Base-by-base conservation (phyloP, 2,888 invertebrate genomes). In the Dryadula phaetusa region DNA sequence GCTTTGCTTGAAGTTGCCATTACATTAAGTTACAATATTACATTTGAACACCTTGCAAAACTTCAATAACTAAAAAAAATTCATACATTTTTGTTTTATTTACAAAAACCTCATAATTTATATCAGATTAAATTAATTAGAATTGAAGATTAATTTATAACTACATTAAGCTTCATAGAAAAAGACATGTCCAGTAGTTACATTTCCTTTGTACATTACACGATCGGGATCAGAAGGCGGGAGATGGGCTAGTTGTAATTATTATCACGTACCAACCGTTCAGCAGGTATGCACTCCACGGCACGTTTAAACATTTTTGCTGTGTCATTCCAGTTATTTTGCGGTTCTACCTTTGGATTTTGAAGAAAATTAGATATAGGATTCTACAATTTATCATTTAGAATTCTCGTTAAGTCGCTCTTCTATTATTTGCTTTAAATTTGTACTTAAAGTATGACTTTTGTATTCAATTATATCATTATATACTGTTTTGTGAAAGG, bases 211-310 rank as follows among this genome's bases (percentile, higher is more conserved):
- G 20, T 22, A 56, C 34, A 52, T 52, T 32, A 22, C 22, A 37
- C n/a, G 22, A 37, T 56, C 20, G 22, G 20, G 54, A 37, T 56
- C 54, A 20, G 37, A 56, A 56, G 28, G 60, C 60, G 12, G 44
- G 28, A 60, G 44, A n/a, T 3, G 18, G 42, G 56, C 22, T 64
- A 44, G 46, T 64, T 64, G 22, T 56, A 64, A 64, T 64, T 64
- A 56, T 56, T 34, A 18, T 58, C 64, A 64, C 64, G 64, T 64
- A 40, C 34, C 46, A 16, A 7, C 54, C 34, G 44, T 37, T 56
- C 54, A 46, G 22, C 64, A 64, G 64, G 64, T 64, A 64, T 64
- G 64, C 64, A 64, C 64, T 56, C 56, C 56, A 64, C 64, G 56
- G 54, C 34, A 64, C 52, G 22, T 20, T 56, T 56, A 46, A 56